phyloP scores from a whole-genome alignment of 2,888 invertebrate genomes.

The Frankliniella fusca region DNA sequence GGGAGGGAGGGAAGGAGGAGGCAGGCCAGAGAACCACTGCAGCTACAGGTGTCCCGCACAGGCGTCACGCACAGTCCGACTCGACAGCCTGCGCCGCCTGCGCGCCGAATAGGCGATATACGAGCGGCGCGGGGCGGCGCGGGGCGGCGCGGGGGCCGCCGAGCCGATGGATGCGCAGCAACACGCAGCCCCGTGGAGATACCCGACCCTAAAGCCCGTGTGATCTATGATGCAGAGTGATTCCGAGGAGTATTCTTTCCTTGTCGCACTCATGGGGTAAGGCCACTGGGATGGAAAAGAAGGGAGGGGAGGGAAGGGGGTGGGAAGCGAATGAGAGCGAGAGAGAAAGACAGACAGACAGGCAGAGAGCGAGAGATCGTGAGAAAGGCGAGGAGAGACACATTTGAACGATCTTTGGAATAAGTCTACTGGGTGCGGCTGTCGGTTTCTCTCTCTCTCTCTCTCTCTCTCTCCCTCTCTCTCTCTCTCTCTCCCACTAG shows the following conservation, averaged over 20 bases:
- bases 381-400: neutral
- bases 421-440: neutral
- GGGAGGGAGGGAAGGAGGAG: neutral
- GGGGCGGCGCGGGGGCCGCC: neutral
- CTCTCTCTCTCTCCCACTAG: slow-evolving; percentile 2
- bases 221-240: no score
- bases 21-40: no score
- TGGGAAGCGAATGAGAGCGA: neutral
- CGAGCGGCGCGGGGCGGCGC: neutral
- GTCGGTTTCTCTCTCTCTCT: neutral
- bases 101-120: neutral
- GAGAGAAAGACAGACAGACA: no score
- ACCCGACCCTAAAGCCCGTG: no score
- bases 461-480: slow-evolving; percentile 29
- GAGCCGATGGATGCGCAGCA: no score
- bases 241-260: no score
- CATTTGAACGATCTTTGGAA: neutral
- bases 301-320: no score
- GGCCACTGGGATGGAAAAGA: no score
- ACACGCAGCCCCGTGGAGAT: no score
- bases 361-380: neutral
- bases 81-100: neutral
- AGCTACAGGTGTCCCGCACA: neutral
- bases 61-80: neutral
- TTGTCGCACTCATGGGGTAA: no score